These are phyloP conservation scores for Actias luna DNA, from an alignment of 2,888 invertebrate genomes.

Conservation along the genomic window DNA sequence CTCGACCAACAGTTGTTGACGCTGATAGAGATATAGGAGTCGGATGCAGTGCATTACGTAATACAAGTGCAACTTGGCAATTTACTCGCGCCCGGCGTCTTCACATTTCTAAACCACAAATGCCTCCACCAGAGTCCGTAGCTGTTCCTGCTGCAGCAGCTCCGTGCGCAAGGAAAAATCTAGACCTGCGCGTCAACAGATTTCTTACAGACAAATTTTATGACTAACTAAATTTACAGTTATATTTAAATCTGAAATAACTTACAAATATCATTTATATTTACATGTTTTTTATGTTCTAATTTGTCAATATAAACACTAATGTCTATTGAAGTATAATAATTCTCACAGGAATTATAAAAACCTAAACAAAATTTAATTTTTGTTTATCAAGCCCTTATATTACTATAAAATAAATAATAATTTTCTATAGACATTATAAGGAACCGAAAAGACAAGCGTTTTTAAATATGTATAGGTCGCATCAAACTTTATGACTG, in stretches of 20 bases:
- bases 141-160: constrained; percentile 59
- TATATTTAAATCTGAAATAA: not conserved
- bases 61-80: constrained; percentile 64
- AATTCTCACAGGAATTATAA: too few relatives aligned
- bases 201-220: constrained; percentile 47
- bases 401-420: too few relatives aligned
- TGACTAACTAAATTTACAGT: not conserved
- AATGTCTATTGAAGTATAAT: not conserved
- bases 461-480: too few relatives aligned
- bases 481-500: too few relatives aligned
- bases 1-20: constrained; percentile 55
- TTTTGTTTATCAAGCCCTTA: too few relatives aligned
- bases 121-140: constrained; percentile 55
- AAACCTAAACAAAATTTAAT: too few relatives aligned
- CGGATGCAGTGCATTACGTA: constrained; percentile 50
- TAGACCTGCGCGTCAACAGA: constrained; percentile 57
- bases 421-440: too few relatives aligned
- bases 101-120: constrained; percentile 53
- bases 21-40: constrained; percentile 50
- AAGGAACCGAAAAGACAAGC: too few relatives aligned
- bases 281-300: not conserved
- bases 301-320: not conserved
- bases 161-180: constrained; percentile 58
- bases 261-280: not conserved
- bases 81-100: constrained; percentile 67